Evolutionary conservation across 2,888 invertebrate species (phyloP).

Genomic region (Parascotia fuliginaria): DNA sequence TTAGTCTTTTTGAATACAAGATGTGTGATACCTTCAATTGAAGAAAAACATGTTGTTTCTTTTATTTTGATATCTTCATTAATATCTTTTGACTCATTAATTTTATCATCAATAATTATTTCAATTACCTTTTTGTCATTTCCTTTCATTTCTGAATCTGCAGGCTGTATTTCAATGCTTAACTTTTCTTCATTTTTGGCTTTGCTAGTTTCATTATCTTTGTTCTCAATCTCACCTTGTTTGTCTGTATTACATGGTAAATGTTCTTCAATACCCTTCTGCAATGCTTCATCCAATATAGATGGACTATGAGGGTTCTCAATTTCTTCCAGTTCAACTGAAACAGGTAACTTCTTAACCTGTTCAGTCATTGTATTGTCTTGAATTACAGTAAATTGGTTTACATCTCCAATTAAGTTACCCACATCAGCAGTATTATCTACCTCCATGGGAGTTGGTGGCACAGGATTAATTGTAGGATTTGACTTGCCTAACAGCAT

Average conservation of each 20-base stretch:
- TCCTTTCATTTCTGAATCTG: slow-evolving; percentile 16
- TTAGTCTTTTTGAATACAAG: slow-evolving; percentile 72
- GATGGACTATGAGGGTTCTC: slow-evolving; percentile 74
- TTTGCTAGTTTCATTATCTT: no score
- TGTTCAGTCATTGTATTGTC: slow-evolving; percentile 33
- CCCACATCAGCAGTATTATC: slow-evolving; percentile 59
- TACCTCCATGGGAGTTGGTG: slow-evolving; percentile 62
- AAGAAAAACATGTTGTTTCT: slow-evolving; percentile 32
- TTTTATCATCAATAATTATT: slow-evolving; percentile 37
- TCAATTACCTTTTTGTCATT: slow-evolving; percentile 32
- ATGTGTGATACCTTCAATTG: slow-evolving; percentile 59
- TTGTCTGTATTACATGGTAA: slow-evolving; percentile 45
- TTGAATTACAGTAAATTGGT: slow-evolving; percentile 49
- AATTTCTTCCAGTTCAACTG: slow-evolving; percentile 44
- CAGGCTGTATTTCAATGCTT: neutral
- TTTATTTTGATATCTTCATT: slow-evolving; percentile 32
- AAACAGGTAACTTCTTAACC: slow-evolving; percentile 34
- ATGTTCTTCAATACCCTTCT: slow-evolving; percentile 72
- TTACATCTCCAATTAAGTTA: slow-evolving; percentile 60
- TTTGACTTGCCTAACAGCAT: slow-evolving; percentile 73
- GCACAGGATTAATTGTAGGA: slow-evolving; percentile 40
- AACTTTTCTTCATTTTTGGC: slow-evolving; percentile 7
- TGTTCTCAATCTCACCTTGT: slow-evolving; percentile 15
- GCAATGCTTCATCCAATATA: slow-evolving; percentile 71
- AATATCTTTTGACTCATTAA: slow-evolving; percentile 30